A percentile compares a stretch with the other conserved stretches of the same genome.
These are phyloP conservation scores for Scomberomorus guttatus DNA, from an alignment of 2,797 vertebrate genomes.

Conservation along the genomic window DNA sequence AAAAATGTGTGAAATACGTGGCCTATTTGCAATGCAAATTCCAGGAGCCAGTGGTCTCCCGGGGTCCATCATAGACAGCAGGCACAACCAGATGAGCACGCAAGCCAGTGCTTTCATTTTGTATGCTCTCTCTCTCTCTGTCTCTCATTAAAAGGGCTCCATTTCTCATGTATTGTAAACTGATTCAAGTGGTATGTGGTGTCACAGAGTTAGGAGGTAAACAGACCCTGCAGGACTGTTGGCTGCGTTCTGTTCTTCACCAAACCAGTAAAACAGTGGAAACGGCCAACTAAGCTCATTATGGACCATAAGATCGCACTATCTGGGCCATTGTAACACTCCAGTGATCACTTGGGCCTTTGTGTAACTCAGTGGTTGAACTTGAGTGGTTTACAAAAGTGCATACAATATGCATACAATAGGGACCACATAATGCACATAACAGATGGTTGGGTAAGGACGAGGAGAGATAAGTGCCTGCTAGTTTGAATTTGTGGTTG, in stretches of 20 bases:
- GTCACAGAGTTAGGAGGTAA: slow-evolving; percentile 38
- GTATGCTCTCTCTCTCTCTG: slow-evolving; percentile 12
- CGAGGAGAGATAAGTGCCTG: slow-evolving; percentile 12
- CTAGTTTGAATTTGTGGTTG: slow-evolving; percentile 17
- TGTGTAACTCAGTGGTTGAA: slow-evolving; percentile 52
- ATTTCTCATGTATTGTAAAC: slow-evolving; percentile 65
- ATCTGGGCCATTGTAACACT: slow-evolving; percentile 61
- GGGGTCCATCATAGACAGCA: slow-evolving; percentile 59
- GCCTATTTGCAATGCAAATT: slow-evolving; percentile 76
- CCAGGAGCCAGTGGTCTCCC: slow-evolving; percentile 45
- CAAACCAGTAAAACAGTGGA: slow-evolving; percentile 47
- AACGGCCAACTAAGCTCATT: slow-evolving; percentile 61
- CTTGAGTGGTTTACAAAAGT: slow-evolving; percentile 53
- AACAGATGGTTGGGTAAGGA: slow-evolving; percentile 45
- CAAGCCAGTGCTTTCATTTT: slow-evolving; percentile 61
- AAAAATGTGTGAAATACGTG: slow-evolving; percentile 48
- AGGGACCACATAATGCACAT: slow-evolving; percentile 33
- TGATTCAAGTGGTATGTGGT: slow-evolving; percentile 39
- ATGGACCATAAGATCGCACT: slow-evolving; percentile 24
- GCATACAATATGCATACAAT: slow-evolving; percentile 41
- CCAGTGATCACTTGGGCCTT: slow-evolving; percentile 48
- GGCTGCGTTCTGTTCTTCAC: slow-evolving; percentile 10
- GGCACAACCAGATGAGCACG: slow-evolving; percentile 42
- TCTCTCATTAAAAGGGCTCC: slow-evolving; percentile 65
- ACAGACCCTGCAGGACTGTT: slow-evolving; percentile 37